These are phyloP conservation scores for Trichoplusia ni DNA, from an alignment of 1,140 invertebrate species.

Conservation along the genomic window DNA sequence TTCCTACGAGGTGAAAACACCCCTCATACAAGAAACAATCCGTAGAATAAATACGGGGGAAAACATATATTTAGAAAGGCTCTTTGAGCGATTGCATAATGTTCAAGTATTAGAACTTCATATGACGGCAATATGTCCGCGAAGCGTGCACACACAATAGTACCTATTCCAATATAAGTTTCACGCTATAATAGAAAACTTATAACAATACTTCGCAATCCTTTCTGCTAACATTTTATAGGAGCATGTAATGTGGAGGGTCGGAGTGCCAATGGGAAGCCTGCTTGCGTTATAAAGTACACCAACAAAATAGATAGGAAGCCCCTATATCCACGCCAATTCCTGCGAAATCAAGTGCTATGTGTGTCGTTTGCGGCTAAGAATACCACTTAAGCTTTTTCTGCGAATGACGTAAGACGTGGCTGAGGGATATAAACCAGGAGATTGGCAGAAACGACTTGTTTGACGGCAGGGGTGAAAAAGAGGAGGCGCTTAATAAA, in stretches of 20 bases:
- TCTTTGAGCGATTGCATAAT: background rate
- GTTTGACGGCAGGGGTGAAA: no score
- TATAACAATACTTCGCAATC: slow-evolving; percentile 10
- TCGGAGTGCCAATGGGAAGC: background rate
- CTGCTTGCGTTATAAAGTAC: background rate
- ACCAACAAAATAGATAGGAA: no score
- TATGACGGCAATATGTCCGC: slow-evolving; percentile 1
- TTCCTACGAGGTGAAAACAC: no score
- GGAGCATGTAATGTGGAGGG: background rate
- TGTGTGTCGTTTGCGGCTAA: no score
- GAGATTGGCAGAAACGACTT: no score
- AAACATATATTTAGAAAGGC: background rate
- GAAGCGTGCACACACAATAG: slow-evolving; percentile 18
- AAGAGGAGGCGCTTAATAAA: no score
- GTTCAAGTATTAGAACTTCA: background rate
- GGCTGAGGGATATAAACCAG: no score
- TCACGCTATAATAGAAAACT: slow-evolving; percentile 15
- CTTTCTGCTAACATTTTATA: slow-evolving; percentile 7
- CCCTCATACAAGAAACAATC: no score
- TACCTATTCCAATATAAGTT: slow-evolving; percentile 20
- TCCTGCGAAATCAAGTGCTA: no score
- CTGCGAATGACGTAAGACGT: no score
- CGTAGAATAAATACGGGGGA: background rate
- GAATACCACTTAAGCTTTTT: no score
- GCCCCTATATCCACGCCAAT: no score